Evolutionary conservation across 2,888 invertebrate species (phyloP), one percentile per base, ranked within the genome.

Genomic region (Ochropleura leucogaster): DNA sequence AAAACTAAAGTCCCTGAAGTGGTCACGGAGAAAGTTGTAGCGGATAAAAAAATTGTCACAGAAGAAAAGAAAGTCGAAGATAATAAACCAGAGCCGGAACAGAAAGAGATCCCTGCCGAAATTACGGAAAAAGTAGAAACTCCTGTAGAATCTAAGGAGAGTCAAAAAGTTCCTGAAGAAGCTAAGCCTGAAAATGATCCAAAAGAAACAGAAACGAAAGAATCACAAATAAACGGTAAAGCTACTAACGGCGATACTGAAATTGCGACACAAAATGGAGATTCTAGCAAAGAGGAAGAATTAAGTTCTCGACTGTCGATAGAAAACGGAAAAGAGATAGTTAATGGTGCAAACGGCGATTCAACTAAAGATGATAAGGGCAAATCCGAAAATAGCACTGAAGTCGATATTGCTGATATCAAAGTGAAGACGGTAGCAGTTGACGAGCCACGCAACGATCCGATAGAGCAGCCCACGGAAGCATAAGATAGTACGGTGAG

Each of bases 351-450:
- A 9, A 93, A 93, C 40, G 92, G 93, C 8, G 90, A 91, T 66
- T 84, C 89, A 3, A 80, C 79, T 82, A 92, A 89, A 44, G 72
- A 65, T 84, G 95, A 90, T 89, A 93, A 92, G 89, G 95, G 92
- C 47, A 93, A 95, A 85, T 96, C 93, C 55, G 97, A 96, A 66
- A 92, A 86, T 68, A 94, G 93, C 76, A 82, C 88, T 3, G 94
- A 93, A 66, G 81, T 89, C 2, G 95, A 93, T 72, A 88, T 92
- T 55, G 80, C 92, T 16, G 97, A 97, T 80, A 97, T 97, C 85
- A 97, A 97, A 94, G 96, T 96, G 44, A 97, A 97, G 93, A 95
- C 97, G 80, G 94, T 97, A 59, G 94, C 97, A 70, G 94, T 95
- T n/a, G 96, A 95, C 73, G 96, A 96, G 83, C 92, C 95, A 20